Conservation (phyloP, 2,797 vertebrate species). For the Takifugu ocellatus region DNA sequence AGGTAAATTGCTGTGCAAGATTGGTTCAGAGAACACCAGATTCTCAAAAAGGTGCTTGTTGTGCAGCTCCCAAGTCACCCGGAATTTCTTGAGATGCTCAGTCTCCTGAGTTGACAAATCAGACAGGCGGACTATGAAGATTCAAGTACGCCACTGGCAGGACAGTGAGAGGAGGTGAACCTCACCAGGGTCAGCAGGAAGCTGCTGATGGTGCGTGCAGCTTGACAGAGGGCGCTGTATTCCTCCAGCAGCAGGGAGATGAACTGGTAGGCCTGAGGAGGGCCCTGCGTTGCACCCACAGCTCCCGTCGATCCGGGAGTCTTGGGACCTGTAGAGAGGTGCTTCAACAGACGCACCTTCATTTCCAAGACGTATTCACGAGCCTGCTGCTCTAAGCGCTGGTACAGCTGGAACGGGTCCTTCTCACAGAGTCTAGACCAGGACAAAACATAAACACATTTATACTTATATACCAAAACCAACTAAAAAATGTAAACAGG, state of each 20-base stretch:
- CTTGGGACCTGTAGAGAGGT: constrained; percentile 86
- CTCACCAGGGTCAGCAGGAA: constrained; percentile 94
- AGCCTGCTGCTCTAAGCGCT: constrained; percentile 95
- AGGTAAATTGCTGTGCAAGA: constrained; percentile 92
- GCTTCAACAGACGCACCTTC: constrained; percentile 93
- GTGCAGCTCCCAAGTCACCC: constrained; percentile 97
- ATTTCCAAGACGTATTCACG: constrained; percentile 95
- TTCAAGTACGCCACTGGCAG: neutral
- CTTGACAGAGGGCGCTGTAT: constrained; percentile 93
- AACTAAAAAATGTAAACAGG: constrained; percentile 3
- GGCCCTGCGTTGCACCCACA: constrained; percentile 75
- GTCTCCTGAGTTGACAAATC: constrained; percentile 79
- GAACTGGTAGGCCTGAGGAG: constrained; percentile 93
- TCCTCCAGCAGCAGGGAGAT: constrained; percentile 95
- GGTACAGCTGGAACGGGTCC: constrained; percentile 98
- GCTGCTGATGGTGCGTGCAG: constrained; percentile 93
- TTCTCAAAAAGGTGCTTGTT: constrained; percentile 99
- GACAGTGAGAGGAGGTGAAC: neutral
- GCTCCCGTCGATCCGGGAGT: constrained; percentile 60
- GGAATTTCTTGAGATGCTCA: constrained; percentile 96
- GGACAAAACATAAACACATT: neutral
- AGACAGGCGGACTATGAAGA: neutral
- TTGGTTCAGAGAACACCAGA: constrained; percentile 93
- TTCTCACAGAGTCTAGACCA: constrained; percentile 88
- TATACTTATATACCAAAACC: neutral